Evolutionary conservation across 1,140 invertebrate genomes (phyloP).

Genomic region (Pseudomyrmex cubaensis): DNA sequence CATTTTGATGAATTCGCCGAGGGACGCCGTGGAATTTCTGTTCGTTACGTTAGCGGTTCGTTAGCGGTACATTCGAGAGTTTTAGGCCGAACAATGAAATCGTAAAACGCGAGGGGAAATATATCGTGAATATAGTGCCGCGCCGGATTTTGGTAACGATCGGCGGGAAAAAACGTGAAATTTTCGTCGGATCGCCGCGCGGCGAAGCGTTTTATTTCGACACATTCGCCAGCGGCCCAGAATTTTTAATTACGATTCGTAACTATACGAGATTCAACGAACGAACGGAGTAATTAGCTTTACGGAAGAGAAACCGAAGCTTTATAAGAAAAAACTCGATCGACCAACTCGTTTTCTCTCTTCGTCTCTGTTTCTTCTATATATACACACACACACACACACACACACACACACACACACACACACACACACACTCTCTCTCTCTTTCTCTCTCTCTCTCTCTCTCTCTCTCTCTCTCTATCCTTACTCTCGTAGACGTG

Average conservation of each 20-base stretch:
- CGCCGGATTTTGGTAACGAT: background rate
- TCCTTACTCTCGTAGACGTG: constrained; percentile 12
- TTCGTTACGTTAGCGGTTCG: constrained; percentile 35
- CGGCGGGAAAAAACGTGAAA: background rate
- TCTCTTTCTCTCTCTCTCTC: background rate
- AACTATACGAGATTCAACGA: background rate
- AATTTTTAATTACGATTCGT: constrained; percentile 21
- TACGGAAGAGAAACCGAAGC: background rate
- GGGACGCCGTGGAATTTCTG: constrained; percentile 1
- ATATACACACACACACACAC: too few species aligned
- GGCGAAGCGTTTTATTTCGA: background rate
- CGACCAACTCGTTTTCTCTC: background rate
- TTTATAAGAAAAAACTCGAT: background rate
- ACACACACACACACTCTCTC: too few species aligned
- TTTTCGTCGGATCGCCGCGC: background rate
- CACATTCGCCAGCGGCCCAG: background rate
- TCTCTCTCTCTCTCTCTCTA: background rate
- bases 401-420: too few species aligned
- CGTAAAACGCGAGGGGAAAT: background rate
- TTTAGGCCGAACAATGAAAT: constrained; percentile 6
- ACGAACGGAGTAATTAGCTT: background rate
- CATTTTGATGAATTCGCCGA: constrained; percentile 18
- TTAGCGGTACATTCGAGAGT: constrained; percentile 38
- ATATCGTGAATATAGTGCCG: background rate
- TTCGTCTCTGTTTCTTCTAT: background rate